Percentiles rank a stretch among this genome's conserved stretches.
Evolutionary conservation across 2,888 invertebrate genomes (phyloP).

Genomic region (Pollenia griseotomentosa): DNA sequence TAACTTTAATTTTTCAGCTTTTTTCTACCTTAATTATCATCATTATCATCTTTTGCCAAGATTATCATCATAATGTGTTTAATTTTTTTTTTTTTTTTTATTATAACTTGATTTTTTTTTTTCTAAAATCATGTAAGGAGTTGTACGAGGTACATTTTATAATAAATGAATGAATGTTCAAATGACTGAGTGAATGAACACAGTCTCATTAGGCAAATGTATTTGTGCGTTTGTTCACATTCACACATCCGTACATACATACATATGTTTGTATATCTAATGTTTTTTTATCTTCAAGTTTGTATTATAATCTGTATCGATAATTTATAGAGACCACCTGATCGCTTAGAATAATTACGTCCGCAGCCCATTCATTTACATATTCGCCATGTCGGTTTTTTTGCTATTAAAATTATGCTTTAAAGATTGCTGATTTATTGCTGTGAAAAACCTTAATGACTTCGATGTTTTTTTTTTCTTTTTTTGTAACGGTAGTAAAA

Average conservation of each 20-base stretch:
- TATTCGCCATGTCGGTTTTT: neutral
- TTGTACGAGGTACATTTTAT: conserved; percentile 3
- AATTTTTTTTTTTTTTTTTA: conserved; percentile 23
- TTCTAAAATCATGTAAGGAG: neutral
- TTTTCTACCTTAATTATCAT: conserved; percentile 6
- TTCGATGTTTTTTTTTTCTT: neutral
- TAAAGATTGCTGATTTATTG: conserved; percentile 33
- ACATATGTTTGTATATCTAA: neutral
- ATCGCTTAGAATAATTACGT: conserved; percentile 35
- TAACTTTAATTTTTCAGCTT: conserved; percentile 25
- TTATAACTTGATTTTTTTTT: conserved; percentile 26
- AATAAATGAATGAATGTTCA: conserved; percentile 43
- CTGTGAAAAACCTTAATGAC: conserved; percentile 37
- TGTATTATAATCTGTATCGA: conserved; percentile 2
- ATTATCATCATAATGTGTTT: conserved; percentile 28
- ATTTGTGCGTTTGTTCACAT: neutral
- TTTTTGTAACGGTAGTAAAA: conserved; percentile 1
- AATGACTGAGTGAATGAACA: neutral
- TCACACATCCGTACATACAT: neutral
- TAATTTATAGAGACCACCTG: conserved; percentile 40
- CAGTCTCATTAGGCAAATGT: conserved; percentile 34
- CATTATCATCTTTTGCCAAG: conserved; percentile 26
- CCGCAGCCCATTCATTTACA: conserved; percentile 35
- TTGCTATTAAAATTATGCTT: conserved; percentile 10
- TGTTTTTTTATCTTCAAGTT: neutral